Conservation (phyloP, 2,888 invertebrate genomes). For the Bombyx huttoni region DNA sequence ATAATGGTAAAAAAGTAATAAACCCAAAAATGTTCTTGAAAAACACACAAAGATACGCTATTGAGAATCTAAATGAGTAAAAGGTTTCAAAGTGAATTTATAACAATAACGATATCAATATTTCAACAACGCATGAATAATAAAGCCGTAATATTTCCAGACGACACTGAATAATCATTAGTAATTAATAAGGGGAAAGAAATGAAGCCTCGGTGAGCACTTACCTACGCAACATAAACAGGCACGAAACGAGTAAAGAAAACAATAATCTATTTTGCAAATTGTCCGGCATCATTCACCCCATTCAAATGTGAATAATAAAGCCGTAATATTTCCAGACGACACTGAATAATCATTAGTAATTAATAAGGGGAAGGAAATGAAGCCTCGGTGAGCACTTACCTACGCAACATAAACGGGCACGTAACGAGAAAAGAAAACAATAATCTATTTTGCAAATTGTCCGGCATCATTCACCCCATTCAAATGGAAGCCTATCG, state of each 20-base stretch:
- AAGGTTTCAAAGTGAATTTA: conserved; percentile 3
- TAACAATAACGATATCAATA: conserved; percentile 8
- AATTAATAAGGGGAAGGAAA: conserved; percentile 15
- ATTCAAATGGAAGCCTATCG: conserved; percentile 3
- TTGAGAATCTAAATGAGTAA: not conserved
- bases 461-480: conserved; percentile 2
- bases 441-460: conserved; percentile 8
- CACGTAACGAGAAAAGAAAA: conserved; percentile 8
- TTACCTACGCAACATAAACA: conserved; percentile 4
- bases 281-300: conserved; percentile 4
- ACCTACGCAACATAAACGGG: conserved; percentile 4
- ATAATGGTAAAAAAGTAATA: too few relatives aligned
- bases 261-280: conserved; percentile 8
- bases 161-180: conserved; percentile 17
- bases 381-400: conserved; percentile 8
- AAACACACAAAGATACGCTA: too few relatives aligned
- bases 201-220: conserved; percentile 8
- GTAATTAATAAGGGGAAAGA: conserved; percentile 14
- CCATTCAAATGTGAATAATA: conserved; percentile 14
- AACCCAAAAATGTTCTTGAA: too few relatives aligned
- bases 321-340: conserved; percentile 14
- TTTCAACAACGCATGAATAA: conserved; percentile 11
- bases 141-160: conserved; percentile 15
- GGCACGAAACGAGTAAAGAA: conserved; percentile 7
- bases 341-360: conserved; percentile 17